Percentiles rank a stretch among this genome's conserved stretches.
Conservation (phyloP, 2,888 invertebrate species). For the Lithophane semibrunnea region DNA sequence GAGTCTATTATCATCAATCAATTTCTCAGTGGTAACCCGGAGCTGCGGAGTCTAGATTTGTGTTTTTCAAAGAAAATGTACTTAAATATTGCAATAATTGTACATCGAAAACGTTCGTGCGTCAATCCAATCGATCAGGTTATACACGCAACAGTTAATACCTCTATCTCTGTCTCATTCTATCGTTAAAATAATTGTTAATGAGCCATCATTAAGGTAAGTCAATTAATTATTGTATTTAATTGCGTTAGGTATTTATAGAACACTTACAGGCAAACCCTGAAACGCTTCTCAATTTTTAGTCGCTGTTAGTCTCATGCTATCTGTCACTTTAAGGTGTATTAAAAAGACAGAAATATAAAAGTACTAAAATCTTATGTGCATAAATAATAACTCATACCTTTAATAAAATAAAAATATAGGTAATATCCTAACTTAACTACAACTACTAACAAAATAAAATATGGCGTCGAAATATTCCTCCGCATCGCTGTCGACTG, state of each 20-base stretch:
- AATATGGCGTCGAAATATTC: neutral
- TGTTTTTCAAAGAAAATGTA: neutral
- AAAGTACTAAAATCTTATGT: neutral
- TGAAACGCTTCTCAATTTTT: neutral
- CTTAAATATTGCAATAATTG: constrained; percentile 19
- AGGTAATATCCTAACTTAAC: neutral
- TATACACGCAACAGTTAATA: constrained; percentile 30
- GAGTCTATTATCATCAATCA: too few relatives aligned
- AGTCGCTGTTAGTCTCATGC: neutral
- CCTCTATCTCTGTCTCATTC: neutral
- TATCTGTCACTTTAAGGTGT: neutral
- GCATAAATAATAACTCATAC: neutral
- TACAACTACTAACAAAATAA: neutral
- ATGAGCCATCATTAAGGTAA: constrained; percentile 36
- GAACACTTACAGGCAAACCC: neutral
- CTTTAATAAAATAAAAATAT: neutral
- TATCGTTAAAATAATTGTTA: constrained; percentile 13
- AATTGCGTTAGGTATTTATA: constrained; percentile 8
- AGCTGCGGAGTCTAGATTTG: too few relatives aligned
- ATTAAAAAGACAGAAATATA: neutral
- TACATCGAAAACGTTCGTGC: constrained; percentile 33
- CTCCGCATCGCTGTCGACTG: neutral
- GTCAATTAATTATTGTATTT: constrained; percentile 3
- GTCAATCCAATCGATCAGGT: constrained; percentile 25
- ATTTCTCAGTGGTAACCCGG: too few relatives aligned